These are phyloP conservation scores for Prunella himalayana DNA, from an alignment of 2,113 vertebrate genomes.

Conservation along the genomic window DNA sequence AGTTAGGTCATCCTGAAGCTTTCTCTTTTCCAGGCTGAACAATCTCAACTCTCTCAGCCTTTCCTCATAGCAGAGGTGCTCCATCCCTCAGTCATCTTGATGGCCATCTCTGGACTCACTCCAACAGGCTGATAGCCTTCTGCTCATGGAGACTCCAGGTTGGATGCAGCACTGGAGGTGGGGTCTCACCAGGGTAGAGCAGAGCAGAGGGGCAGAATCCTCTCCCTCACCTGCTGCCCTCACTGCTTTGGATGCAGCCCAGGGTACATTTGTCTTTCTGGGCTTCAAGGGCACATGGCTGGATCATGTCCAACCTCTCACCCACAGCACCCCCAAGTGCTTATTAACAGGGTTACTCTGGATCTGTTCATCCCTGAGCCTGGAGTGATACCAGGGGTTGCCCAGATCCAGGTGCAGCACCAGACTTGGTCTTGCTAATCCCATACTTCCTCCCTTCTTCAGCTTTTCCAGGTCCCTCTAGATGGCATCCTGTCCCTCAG, in stretches of 20 bases:
- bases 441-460: accelerated
- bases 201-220: background rate
- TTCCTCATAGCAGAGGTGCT: background rate
- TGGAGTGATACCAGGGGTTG: accelerated
- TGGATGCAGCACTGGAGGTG: background rate
- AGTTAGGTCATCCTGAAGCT: background rate
- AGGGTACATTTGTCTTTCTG: background rate
- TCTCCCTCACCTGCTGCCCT: background rate
- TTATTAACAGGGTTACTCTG: background rate
- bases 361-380: background rate
- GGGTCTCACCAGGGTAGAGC: background rate
- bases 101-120: background rate
- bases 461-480: background rate
- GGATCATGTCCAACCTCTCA: background rate
- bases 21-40: background rate
- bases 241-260: accelerated
- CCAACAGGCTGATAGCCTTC: background rate
- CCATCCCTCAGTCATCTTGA: too few relatives aligned
- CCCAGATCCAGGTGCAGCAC: background rate
- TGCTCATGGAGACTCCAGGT: background rate
- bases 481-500: background rate
- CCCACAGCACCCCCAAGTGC: background rate
- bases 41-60: background rate
- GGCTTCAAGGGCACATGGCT: background rate
- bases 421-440: background rate